Conservation (phyloP, 2,113 vertebrate species). For the Copsychus sechellarum region DNA sequence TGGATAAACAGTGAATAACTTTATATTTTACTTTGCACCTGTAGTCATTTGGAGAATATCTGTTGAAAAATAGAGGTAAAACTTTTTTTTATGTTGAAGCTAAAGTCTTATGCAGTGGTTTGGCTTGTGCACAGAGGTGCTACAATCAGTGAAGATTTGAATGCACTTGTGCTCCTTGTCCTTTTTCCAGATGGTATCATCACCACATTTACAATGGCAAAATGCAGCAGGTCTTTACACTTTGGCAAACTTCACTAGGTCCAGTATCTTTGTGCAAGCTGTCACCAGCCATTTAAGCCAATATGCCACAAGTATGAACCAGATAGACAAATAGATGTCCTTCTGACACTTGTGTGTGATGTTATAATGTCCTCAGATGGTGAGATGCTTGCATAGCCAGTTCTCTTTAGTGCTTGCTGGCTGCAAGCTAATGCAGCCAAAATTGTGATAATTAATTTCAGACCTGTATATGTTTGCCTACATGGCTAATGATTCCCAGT, state of each 20-base stretch:
- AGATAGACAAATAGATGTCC: not conserved
- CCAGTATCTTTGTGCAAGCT: not conserved
- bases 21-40: not conserved
- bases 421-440: not conserved
- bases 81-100: not conserved
- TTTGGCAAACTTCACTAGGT: not conserved
- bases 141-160: not conserved
- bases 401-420: not conserved
- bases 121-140: not conserved
- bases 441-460: not conserved
- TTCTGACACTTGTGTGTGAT: not conserved
- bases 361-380: not conserved
- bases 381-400: not conserved
- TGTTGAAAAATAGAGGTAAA: not conserved
- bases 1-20: not conserved
- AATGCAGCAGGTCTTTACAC: not conserved
- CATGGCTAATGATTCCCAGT: not conserved
- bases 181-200: not conserved
- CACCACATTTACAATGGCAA: not conserved
- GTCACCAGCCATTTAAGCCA: not conserved
- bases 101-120: not conserved
- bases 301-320: not conserved
- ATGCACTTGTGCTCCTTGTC: not conserved
- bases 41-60: not conserved
- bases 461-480: not conserved